Percentiles rank a stretch among this genome's conserved stretches.
These are phyloP conservation scores for Pseudorhombus dupliciocellatus DNA, from an alignment of 2,113 vertebrate genomes.

Conservation along the genomic window DNA sequence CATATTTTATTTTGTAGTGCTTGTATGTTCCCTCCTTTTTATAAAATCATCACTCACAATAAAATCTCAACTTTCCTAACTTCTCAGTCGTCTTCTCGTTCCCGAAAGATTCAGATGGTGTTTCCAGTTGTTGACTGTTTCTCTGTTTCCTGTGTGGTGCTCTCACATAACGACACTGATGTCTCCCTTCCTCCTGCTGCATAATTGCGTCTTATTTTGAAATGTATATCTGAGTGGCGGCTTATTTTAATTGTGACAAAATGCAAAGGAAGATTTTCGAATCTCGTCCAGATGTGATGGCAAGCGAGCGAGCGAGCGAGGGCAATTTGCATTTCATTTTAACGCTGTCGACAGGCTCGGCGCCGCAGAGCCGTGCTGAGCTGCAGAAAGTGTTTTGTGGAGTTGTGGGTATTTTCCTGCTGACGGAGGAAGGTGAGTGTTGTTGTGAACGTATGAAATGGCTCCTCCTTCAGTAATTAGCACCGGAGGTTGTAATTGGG, in stretches of 20 bases:
- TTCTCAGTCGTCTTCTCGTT: constrained; percentile 14
- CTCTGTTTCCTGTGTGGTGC: background rate
- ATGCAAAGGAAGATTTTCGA: constrained; percentile 42
- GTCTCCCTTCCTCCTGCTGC: constrained; percentile 46
- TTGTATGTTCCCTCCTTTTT: background rate
- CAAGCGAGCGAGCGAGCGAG: constrained; percentile 11
- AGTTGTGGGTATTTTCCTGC: background rate
- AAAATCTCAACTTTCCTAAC: constrained; percentile 24
- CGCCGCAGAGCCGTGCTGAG: constrained; percentile 44
- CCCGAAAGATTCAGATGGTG: too few relatives aligned
- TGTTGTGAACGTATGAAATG: constrained; percentile 3
- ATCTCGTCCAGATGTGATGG: constrained; percentile 72
- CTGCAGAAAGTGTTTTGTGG: constrained; percentile 14
- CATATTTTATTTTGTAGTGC: too few relatives aligned
- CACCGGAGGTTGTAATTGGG: constrained; percentile 69
- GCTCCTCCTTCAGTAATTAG: constrained; percentile 78
- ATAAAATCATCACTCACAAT: background rate
- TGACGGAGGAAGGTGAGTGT: background rate
- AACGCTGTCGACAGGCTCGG: constrained; percentile 52
- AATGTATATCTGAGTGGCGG: constrained; percentile 62
- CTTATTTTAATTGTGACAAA: constrained; percentile 75
- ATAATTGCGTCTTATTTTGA: constrained; percentile 71
- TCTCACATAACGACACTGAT: constrained; percentile 54
- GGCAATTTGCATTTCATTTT: constrained; percentile 73
- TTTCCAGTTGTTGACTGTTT: constrained; percentile 19